These are phyloP conservation scores for Anthoscopus minutus DNA, from an alignment of 2,113 vertebrate genomes.

Conservation along the genomic window DNA sequence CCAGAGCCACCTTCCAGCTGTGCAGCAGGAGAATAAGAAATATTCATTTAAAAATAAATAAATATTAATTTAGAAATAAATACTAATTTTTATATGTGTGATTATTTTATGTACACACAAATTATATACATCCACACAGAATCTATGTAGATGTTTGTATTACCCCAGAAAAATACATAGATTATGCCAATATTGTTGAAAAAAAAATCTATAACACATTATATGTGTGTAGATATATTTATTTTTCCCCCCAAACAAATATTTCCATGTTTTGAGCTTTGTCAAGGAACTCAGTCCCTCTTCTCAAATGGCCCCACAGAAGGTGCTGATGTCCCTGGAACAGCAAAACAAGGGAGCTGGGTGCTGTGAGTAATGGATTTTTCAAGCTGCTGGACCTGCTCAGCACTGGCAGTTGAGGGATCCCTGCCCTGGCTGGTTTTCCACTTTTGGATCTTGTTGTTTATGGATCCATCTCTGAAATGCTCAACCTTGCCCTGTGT, in stretches of 20 bases:
- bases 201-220: fast-evolving
- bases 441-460: background rate
- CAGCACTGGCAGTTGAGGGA: background rate
- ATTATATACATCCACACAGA: background rate
- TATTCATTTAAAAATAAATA: background rate
- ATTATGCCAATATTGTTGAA: background rate
- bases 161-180: background rate
- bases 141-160: background rate
- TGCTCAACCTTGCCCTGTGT: background rate
- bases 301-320: background rate
- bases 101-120: background rate
- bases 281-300: background rate
- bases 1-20: background rate
- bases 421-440: background rate
- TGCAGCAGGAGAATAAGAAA: background rate
- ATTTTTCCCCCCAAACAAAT: background rate
- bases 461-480: background rate
- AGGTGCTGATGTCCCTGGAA: background rate
- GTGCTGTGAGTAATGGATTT: background rate
- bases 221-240: background rate
- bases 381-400: background rate
- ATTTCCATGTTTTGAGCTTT: background rate
- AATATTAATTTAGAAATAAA: background rate
- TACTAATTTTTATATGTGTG: background rate
- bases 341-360: background rate